Conservation (phyloP, 2,113 vertebrate genomes). For the Cinclus cinclus region DNA sequence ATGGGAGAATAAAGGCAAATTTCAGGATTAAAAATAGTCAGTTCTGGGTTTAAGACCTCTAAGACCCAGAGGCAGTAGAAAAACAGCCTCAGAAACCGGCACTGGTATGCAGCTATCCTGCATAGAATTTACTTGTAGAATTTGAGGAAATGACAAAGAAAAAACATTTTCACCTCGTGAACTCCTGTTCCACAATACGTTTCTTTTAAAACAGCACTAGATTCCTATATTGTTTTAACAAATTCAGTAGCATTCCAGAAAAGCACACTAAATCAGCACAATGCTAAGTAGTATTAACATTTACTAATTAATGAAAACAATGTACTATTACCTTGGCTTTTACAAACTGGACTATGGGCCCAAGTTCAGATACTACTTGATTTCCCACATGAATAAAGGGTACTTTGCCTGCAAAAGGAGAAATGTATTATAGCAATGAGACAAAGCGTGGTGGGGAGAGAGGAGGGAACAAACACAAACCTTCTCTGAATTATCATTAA, state of each 20-base stretch:
- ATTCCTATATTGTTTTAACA: not conserved
- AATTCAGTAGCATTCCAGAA: conserved; percentile 25
- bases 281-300: conserved; percentile 63
- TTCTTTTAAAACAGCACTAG: not conserved
- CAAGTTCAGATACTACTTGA: conserved; percentile 96
- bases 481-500: not conserved
- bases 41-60: not conserved
- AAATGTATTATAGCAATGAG: conserved; percentile 10
- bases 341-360: conserved; percentile 95
- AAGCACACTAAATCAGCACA: conserved; percentile 31
- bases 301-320: conserved; percentile 52
- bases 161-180: not conserved
- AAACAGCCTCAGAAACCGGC: not conserved
- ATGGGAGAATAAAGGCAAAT: not conserved
- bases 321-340: conserved; percentile 88
- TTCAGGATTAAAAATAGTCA: not conserved
- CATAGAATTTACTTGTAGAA: not conserved
- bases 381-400: conserved; percentile 96
- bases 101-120: not conserved
- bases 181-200: not conserved
- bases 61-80: not conserved
- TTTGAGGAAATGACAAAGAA: not conserved
- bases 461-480: not conserved
- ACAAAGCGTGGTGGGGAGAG: not conserved
- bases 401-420: conserved; percentile 83